phyloP scores from a whole-genome alignment of 2,113 vertebrate species.

The Isichthys henryi region DNA sequence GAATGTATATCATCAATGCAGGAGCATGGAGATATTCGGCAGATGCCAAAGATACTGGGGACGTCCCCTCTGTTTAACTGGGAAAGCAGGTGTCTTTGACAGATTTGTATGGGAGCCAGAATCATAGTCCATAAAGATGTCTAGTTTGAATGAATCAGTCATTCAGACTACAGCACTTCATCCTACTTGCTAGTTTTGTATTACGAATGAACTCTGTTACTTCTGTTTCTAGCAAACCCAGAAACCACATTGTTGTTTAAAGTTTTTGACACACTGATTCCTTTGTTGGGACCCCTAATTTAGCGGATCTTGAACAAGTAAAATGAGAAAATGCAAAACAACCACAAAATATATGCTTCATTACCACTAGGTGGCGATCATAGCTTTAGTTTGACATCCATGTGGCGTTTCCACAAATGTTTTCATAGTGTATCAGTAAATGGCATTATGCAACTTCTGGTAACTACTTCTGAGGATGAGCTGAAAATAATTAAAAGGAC shows the following conservation, averaged over 20 bases:
- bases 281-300: neutral
- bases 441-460: constrained; percentile 12
- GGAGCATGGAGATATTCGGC: neutral
- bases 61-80: neutral
- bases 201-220: neutral
- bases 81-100: neutral
- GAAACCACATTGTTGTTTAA: neutral
- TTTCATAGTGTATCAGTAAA: constrained; percentile 19
- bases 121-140: neutral
- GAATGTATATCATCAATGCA: neutral
- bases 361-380: constrained; percentile 25
- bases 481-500: neutral
- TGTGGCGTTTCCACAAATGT: neutral
- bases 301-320: neutral
- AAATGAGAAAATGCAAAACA: neutral
- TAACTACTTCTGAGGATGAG: constrained; percentile 3
- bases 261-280: neutral
- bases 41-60: neutral
- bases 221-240: neutral
- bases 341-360: neutral
- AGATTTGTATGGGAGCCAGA: neutral
- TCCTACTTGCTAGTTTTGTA: neutral
- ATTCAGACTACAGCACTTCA: neutral
- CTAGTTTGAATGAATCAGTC: neutral
- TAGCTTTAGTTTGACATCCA: constrained; percentile 1